Percentiles rank a stretch among this genome's conserved stretches.
These are phyloP conservation scores for Microdon myrmicae DNA, from an alignment of 2,888 invertebrate species.

Conservation along the genomic window DNA sequence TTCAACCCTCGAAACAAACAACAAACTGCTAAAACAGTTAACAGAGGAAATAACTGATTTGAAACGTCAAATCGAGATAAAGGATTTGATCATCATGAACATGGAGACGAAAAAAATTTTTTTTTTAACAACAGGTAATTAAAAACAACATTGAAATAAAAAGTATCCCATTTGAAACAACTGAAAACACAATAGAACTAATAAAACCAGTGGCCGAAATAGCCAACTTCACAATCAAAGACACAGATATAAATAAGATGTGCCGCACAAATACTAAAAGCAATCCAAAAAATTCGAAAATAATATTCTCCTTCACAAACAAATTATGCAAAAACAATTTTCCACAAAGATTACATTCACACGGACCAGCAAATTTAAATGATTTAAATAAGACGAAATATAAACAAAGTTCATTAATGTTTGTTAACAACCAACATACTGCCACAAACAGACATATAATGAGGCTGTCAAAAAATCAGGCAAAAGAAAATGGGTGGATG, in stretches of 20 bases:
- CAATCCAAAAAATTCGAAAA: too few species aligned
- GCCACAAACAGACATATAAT: too few species aligned
- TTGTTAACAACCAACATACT: too few species aligned
- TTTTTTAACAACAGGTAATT: constrained; percentile 7
- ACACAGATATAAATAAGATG: background rate
- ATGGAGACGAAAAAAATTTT: constrained; percentile 3
- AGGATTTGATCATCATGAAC: background rate
- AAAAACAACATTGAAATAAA: constrained; percentile 10
- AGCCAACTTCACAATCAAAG: background rate
- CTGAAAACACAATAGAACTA: background rate
- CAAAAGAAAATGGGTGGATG: too few species aligned
- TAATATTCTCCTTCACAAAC: too few species aligned
- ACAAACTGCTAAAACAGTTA: constrained; percentile 1
- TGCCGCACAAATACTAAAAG: too few species aligned
- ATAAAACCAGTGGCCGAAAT: background rate
- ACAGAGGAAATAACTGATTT: background rate
- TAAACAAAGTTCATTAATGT: too few species aligned
- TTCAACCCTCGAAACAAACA: constrained; percentile 2
- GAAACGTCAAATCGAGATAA: background rate
- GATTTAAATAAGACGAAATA: too few species aligned
- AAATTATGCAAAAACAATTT: too few species aligned
- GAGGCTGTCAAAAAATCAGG: too few species aligned
- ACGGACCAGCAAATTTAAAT: too few species aligned
- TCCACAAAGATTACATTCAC: too few species aligned
- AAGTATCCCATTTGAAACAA: constrained; percentile 6